A percentile compares a stretch with the other conserved stretches of the same genome.
phyloP scores from a whole-genome alignment of 2,888 invertebrate species.

The Halictus quadricinctus region DNA sequence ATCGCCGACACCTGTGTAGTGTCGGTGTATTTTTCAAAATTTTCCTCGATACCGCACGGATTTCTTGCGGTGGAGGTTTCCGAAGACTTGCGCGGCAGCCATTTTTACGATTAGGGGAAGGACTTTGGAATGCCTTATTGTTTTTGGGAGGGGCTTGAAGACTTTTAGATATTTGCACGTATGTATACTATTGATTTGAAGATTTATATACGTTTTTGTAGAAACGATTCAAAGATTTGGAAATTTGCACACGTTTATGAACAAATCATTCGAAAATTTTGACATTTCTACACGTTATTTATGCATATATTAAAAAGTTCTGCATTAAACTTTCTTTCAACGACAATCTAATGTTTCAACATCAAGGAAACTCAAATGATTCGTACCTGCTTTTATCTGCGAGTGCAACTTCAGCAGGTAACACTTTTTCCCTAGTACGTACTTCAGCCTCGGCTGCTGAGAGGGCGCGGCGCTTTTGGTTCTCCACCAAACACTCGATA shows the following conservation, averaged over 20 bases:
- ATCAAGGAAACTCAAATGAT: background rate
- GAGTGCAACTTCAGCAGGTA: slow-evolving; percentile 1
- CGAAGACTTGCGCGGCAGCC: too few relatives aligned
- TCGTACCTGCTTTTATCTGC: background rate
- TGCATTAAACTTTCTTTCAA: background rate
- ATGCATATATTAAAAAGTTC: background rate
- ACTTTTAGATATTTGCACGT: too few relatives aligned
- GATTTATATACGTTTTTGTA: too few relatives aligned
- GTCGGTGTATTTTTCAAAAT: background rate
- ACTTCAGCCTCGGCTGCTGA: background rate
- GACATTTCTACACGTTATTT: background rate
- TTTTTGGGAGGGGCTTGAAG: background rate
- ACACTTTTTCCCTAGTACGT: background rate
- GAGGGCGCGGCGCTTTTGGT: background rate
- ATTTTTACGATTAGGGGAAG: background rate
- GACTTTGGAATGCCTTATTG: background rate
- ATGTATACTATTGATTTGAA: too few relatives aligned
- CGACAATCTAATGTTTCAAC: background rate
- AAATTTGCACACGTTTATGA: too few relatives aligned
- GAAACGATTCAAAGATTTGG: too few relatives aligned
- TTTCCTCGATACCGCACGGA: background rate
- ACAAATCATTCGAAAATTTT: too few relatives aligned
- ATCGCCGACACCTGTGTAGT: slow-evolving; percentile 12
- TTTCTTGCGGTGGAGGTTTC: background rate
- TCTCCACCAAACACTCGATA: background rate